These are phyloP conservation scores for Macrobrachium rosenbergii DNA, from an alignment of 1,140 invertebrate genomes.

Conservation along the genomic window DNA sequence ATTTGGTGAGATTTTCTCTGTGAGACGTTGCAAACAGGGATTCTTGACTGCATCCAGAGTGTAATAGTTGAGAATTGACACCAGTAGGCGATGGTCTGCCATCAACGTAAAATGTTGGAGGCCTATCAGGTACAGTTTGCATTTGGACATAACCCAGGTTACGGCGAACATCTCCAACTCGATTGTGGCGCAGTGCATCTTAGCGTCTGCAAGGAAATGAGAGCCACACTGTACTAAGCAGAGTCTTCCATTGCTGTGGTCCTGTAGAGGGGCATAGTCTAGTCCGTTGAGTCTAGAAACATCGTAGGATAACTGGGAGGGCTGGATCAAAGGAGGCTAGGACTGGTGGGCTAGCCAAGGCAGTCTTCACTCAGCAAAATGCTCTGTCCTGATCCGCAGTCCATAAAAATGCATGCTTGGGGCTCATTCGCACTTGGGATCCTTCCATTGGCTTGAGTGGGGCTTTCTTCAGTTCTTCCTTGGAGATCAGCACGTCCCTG, in stretches of 20 bases:
- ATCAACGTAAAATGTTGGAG: slow-evolving; percentile 25
- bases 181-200: slow-evolving; percentile 3
- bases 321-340: not conserved
- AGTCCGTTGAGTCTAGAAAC: not conserved
- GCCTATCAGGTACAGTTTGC: no score
- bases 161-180: slow-evolving; percentile 10
- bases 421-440: no score
- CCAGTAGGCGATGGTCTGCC: not conserved
- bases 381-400: not conserved
- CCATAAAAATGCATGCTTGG: not conserved
- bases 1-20: slow-evolving; percentile 4
- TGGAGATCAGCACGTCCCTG: no score
- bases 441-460: no score
- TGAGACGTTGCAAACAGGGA: slow-evolving; percentile 30
- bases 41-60: slow-evolving; percentile 7
- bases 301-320: slow-evolving; percentile 1
- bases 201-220: not conserved
- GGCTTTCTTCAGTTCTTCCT: no score
- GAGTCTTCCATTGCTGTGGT: not conserved
- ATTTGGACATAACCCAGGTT: not conserved
- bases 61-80: slow-evolving; percentile 2
- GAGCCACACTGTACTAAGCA: slow-evolving; percentile 8
- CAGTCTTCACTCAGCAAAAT: not conserved
- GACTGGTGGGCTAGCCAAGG: slow-evolving; percentile 1
- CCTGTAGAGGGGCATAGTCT: slow-evolving; percentile 18